Percentiles rank a stretch among this genome's conserved stretches.
These are phyloP conservation scores for Mizuhopecten yessoensis DNA, from an alignment of 1,140 invertebrate genomes.

Conservation along the genomic window DNA sequence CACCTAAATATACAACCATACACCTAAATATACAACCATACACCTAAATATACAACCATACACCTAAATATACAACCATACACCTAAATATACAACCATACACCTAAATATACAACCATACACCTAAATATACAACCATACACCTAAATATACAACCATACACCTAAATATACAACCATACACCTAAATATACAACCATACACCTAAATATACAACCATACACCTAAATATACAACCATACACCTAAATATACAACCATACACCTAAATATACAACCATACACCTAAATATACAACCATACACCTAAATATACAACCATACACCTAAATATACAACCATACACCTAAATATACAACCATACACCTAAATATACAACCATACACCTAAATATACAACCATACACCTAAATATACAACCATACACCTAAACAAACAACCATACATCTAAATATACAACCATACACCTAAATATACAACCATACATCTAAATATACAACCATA, in stretches of 20 bases:
- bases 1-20: slow-evolving; percentile 85
- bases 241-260: slow-evolving; percentile 85
- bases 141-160: slow-evolving; percentile 85
- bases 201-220: slow-evolving; percentile 85
- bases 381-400: slow-evolving; percentile 85
- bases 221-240: slow-evolving; percentile 85
- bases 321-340: slow-evolving; percentile 85
- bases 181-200: slow-evolving; percentile 85
- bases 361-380: slow-evolving; percentile 85
- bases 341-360: slow-evolving; percentile 85
- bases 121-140: slow-evolving; percentile 85
- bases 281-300: slow-evolving; percentile 85
- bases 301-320: slow-evolving; percentile 85
- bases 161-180: slow-evolving; percentile 85
- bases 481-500: slow-evolving; percentile 85
- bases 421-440: slow-evolving; percentile 85
- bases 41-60: slow-evolving; percentile 85
- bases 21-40: slow-evolving; percentile 85
- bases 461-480: slow-evolving; percentile 85
- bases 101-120: slow-evolving; percentile 85
- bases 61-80: slow-evolving; percentile 85
- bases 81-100: slow-evolving; percentile 85
- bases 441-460: slow-evolving; percentile 85
- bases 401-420: slow-evolving; percentile 85
- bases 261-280: slow-evolving; percentile 85